Evolutionary conservation across 2,113 vertebrate species (phyloP).

Genomic region (Rostratula benghalensis): DNA sequence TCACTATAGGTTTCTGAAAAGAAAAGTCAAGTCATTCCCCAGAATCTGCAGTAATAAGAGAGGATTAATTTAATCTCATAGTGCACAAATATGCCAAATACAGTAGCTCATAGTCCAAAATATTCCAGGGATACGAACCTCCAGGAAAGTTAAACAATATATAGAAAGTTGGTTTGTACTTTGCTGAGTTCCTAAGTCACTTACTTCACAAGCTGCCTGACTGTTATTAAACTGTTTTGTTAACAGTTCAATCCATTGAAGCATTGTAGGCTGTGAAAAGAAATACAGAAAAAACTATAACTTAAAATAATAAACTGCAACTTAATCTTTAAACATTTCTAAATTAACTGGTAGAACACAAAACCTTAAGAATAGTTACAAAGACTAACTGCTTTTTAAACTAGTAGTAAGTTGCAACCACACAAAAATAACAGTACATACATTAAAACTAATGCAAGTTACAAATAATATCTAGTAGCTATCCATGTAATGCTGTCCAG

Average conservation of each 20-base stretch:
- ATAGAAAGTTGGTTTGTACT: conserved; percentile 61
- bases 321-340: not conserved
- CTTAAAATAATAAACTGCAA: not conserved
- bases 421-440: not conserved
- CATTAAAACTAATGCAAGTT: not conserved
- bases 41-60: not conserved
- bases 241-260: conserved; percentile 98
- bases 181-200: conserved; percentile 54
- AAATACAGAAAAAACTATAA: conserved; percentile 26
- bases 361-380: not conserved
- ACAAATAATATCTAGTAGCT: not conserved
- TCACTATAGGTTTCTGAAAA: not conserved
- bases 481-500: not conserved
- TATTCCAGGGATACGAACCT: conserved; percentile 63
- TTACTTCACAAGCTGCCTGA: conserved; percentile 97
- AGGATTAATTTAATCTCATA: not conserved
- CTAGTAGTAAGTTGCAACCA: not conserved
- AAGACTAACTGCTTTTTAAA: not conserved
- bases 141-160: conserved; percentile 65
- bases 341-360: not conserved
- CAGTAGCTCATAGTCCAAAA: conserved; percentile 54
- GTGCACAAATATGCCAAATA: conserved; percentile 43
- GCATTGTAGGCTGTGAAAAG: conserved; percentile 92
- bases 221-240: conserved; percentile 99
- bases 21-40: not conserved